Conservation (phyloP, 2,113 vertebrate species). For the Cathartes aura region DNA sequence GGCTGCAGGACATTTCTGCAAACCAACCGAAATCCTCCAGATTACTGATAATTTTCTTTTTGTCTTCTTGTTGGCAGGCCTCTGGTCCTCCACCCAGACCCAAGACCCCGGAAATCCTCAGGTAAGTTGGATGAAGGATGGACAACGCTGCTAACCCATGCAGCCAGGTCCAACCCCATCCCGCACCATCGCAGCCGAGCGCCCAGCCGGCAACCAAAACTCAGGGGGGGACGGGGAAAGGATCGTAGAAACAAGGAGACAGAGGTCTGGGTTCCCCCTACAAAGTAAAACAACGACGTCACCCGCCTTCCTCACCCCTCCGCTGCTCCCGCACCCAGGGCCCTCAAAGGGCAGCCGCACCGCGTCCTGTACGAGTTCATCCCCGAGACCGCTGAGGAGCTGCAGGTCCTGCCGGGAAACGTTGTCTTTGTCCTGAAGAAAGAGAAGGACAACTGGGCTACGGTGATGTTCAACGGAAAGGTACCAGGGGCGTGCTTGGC, state of each 20-base stretch:
- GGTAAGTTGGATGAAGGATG: constrained; percentile 71
- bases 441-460: constrained; percentile 93
- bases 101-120: constrained; percentile 89
- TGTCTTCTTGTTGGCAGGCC: constrained; percentile 45
- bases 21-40: neutral
- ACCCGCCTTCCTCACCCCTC: neutral
- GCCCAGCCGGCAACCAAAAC: neutral
- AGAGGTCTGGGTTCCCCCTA: neutral
- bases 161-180: neutral
- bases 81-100: constrained; percentile 77
- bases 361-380: constrained; percentile 89
- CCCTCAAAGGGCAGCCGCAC: constrained; percentile 88
- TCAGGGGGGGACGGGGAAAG: fast-evolving
- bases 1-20: neutral
- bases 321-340: constrained; percentile 69
- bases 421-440: constrained; percentile 94
- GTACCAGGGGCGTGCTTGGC: constrained; percentile 51
- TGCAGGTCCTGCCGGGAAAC: constrained; percentile 92
- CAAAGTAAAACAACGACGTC: fast-evolving
- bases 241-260: neutral
- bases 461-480: constrained; percentile 93
- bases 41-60: neutral
- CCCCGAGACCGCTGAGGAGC: constrained; percentile 87
- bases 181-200: fast-evolving
- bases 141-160: fast-evolving